Conservation (phyloP, 2,888 invertebrate species). For the Acrobasis consociella region DNA sequence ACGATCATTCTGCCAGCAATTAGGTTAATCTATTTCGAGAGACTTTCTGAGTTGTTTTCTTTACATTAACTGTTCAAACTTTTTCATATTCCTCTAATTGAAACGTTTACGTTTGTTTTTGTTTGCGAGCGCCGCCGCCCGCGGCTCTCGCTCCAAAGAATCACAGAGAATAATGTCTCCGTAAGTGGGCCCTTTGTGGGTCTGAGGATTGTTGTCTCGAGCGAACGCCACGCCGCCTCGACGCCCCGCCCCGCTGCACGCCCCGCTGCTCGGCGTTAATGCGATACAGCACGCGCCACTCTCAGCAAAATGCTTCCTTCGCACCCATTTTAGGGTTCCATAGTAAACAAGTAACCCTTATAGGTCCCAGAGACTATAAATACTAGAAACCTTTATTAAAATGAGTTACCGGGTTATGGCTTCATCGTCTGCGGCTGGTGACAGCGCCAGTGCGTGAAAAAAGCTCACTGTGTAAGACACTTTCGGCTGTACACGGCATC, state of each 20-base stretch:
- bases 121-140: constrained; percentile 2
- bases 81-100: constrained; percentile 19
- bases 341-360: too few species aligned
- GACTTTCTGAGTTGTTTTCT: constrained; percentile 12
- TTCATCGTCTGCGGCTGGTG: too few species aligned
- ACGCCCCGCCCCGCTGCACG: neutral
- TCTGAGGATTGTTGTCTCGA: constrained; percentile 12
- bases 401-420: too few species aligned
- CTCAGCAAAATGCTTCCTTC: neutral
- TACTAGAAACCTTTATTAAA: too few species aligned
- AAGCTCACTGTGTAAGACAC: too few species aligned
- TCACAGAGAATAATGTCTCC: constrained; percentile 19
- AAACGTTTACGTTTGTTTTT: constrained; percentile 22
- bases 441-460: too few species aligned
- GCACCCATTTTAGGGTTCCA: too few species aligned
- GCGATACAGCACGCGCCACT: neutral
- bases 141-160: neutral
- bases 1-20: constrained; percentile 7
- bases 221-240: neutral
- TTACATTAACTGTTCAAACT: constrained; percentile 17
- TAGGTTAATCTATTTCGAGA: constrained; percentile 8
- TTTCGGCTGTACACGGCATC: too few species aligned
- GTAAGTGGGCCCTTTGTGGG: constrained; percentile 21
- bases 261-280: neutral
- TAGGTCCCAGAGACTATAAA: too few species aligned